Conservation (phyloP, 2,113 vertebrate genomes). For the Stegostoma tigrinum region DNA sequence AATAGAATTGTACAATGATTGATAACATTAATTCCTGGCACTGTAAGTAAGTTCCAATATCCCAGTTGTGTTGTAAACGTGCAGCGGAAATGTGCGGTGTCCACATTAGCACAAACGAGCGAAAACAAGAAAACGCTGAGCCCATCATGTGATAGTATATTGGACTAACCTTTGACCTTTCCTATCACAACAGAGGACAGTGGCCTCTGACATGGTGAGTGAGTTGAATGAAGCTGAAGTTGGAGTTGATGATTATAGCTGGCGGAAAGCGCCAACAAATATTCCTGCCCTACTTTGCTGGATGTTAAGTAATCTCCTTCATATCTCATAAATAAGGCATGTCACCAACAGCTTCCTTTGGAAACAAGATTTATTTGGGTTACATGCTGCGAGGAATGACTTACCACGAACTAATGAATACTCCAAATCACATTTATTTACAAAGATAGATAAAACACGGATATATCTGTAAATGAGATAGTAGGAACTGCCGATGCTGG, state of each 20-base stretch:
- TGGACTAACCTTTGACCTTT: not conserved
- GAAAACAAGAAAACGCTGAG: not conserved
- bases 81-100: not conserved
- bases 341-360: not conserved
- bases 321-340: not conserved
- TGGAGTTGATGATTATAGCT: not conserved
- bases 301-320: not conserved
- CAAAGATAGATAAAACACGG: too few species aligned
- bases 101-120: not conserved
- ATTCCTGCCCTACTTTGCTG: not conserved
- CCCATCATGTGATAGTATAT: not conserved
- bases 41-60: not conserved
- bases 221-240: not conserved
- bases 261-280: not conserved
- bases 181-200: not conserved
- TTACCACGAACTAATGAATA: not conserved
- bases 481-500: too few species aligned
- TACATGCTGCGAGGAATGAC: not conserved
- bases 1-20: not conserved
- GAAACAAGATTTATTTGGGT: not conserved
- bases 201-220: not conserved
- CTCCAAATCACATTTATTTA: not conserved
- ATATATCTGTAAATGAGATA: too few species aligned
- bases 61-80: not conserved
- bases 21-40: not conserved